Evolutionary conservation across 2,113 vertebrate species (phyloP), one percentile per base, ranked within the genome.

Genomic region (Tychaedon coryphoeus): DNA sequence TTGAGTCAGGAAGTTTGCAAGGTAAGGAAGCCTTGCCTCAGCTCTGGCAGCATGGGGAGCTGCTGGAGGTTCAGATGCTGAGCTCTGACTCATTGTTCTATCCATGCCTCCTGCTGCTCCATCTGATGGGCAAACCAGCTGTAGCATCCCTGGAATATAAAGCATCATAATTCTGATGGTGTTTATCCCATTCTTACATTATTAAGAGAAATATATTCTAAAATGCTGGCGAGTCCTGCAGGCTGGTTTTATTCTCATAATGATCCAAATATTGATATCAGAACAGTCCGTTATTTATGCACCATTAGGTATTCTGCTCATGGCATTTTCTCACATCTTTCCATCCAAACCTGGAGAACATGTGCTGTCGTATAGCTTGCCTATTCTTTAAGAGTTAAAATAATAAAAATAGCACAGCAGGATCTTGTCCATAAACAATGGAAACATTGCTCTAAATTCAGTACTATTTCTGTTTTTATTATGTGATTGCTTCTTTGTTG

Each of bases 401-500:
- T 69, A 95, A 82, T 96, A 92, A 95, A 86, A 93, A 95, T 28
- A 90, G 61, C 78, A 74, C 88, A 97, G 87, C 64, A 57, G 81
- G 84, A 74, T 89, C 77, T 92, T 96, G 92, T 96, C 91, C 80
- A 83, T 97, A 97, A 97, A 97, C 95, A 97, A 96, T 97, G 82
- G 91, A 94, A 95, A 96, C 90, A 82, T 96, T 97, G 91, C 83
- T 96, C 70, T 97, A 96, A 97, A 97, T 97, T 96, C 92, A 96
- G 94, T 92, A 95, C 95, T 96, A 96, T 97, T 98, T 96, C 95
- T 96, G 94, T 96, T 97, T 96, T 97, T 95, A 95, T 95, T 96
- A 96, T 97, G 91, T 78, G 76, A 97, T 98, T 38, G 2, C 73
- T 93, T 97, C 96, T 98, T 97, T 98, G 97, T 97, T 98, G 96